Evolutionary conservation across 2,888 invertebrate genomes (phyloP), one percentile per base, ranked within the genome.

Genomic region (Amblyjoppa proteus): DNA sequence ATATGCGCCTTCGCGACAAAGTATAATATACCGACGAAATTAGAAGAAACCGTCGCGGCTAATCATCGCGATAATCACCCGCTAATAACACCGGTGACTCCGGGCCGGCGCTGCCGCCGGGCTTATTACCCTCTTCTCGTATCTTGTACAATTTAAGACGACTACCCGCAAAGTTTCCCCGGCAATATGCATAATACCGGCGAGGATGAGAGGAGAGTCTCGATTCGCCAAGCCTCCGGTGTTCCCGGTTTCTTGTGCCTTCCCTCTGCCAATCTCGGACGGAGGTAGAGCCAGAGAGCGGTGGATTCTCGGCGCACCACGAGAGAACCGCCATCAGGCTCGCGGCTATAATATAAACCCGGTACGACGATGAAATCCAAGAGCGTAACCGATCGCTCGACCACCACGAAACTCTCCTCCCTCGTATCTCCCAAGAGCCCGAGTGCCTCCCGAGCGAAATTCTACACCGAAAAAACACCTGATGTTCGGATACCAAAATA

Each of bases 321-420:
- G 79, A 71, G 5, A 53, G 20, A n/a, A 45, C 41, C 51, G 45
- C 16, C 70, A 38, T 34, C 34, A 74, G 73, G 75, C 82, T 68
- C 53, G 53, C 31, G 83, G 80, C 85, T 83, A 82, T 76, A 85
- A 77, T 83, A 73, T 76, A 76, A 80, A 66, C 34, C 70, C 45
- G 79, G 7, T 69, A 53, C 68, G 70, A 85, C 71, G 85, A 85
- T 85, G 85, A 83, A 85, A 83, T 83, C 83, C 80, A 85, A 85
- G 85, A 85, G 85, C 85, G 85, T 85, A 85, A 85, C 83, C 83
- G 85, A 85, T 85, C 85, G 83, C 61, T 16, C 76, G 85, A 83
- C 83, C 85, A 85, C 85, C 83, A 51, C 80, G 83, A 85, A 85
- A 85, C 83, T 83, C 76, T 49, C 45, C 58, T 38, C 56, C 16